phyloP scores from a whole-genome alignment of 2,888 invertebrate species.

The Megalurothrips usitatus region DNA sequence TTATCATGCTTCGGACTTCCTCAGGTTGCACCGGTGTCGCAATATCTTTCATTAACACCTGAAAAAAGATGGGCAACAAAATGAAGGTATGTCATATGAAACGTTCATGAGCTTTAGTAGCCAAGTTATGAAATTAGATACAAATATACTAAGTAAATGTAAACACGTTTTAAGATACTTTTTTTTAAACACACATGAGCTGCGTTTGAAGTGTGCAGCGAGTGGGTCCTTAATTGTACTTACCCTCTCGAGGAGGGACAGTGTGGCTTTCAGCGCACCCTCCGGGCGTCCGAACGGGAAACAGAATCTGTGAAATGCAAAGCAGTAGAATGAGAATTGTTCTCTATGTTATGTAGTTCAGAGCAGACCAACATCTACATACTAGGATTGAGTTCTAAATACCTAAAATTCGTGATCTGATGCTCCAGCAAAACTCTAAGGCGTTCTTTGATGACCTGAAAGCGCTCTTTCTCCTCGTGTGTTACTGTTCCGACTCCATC shows the following conservation, averaged over 20 bases:
- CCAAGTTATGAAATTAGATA: too few species aligned
- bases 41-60: conserved; percentile 97
- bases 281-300: conserved; percentile 99
- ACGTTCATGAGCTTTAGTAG: too few species aligned
- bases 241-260: conserved; percentile 87
- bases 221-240: conserved; percentile 36
- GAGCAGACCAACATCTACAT: too few species aligned
- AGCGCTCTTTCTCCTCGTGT: conserved; percentile 95
- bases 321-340: neutral
- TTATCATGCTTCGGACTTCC: conserved; percentile 93
- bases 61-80: conserved; percentile 35
- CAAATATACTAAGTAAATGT: too few species aligned
- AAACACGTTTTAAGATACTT: too few species aligned
- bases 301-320: conserved; percentile 64
- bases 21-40: conserved; percentile 94
- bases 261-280: conserved; percentile 92
- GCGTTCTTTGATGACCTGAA: conserved; percentile 94
- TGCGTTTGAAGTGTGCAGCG: too few species aligned
- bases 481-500: conserved; percentile 99
- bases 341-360: too few species aligned
- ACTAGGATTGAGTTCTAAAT: conserved; percentile 36
- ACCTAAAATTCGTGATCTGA: conserved; percentile 98
- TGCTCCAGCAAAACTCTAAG: conserved; percentile 87
- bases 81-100: neutral
- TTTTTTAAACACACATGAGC: too few species aligned